These are phyloP conservation scores for Neolamprologus hecqui DNA, from an alignment of 2,113 vertebrate genomes.

Conservation along the genomic window DNA sequence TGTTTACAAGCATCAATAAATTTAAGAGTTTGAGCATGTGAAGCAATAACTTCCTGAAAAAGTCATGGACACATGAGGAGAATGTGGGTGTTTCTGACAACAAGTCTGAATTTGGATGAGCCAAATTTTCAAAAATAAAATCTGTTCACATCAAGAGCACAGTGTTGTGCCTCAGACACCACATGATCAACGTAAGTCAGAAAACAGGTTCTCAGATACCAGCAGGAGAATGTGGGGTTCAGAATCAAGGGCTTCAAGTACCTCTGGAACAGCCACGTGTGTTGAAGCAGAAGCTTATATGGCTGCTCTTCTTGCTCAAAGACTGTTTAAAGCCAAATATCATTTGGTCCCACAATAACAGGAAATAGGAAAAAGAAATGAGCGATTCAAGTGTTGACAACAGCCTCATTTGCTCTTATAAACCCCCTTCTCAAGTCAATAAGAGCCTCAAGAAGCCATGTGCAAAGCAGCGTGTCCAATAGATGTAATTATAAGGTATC, in stretches of 20 bases:
- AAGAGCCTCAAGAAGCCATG: neutral
- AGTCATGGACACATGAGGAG: neutral
- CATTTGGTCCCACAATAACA: neutral
- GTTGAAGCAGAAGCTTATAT: neutral
- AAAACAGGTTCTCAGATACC: neutral
- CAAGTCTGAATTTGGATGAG: neutral
- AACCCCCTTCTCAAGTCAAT: neutral
- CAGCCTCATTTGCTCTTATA: neutral
- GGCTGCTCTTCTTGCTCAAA: neutral
- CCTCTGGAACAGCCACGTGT: neutral
- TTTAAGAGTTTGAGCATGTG: neutral
- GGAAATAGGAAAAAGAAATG: neutral
- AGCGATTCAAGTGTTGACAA: neutral
- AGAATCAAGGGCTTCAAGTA: neutral
- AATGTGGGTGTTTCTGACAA: neutral
- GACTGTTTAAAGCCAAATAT: neutral
- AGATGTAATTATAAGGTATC: neutral
- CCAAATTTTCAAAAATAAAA: neutral
- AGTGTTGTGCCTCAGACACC: neutral
- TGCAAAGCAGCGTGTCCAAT: neutral
- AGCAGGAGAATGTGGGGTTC: neutral
- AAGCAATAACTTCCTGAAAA: neutral
- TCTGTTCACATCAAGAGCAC: neutral
- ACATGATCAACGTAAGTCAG: neutral
- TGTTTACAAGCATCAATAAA: neutral